Conservation (phyloP, 2,113 vertebrate genomes). For the Chaetops frenatus region DNA sequence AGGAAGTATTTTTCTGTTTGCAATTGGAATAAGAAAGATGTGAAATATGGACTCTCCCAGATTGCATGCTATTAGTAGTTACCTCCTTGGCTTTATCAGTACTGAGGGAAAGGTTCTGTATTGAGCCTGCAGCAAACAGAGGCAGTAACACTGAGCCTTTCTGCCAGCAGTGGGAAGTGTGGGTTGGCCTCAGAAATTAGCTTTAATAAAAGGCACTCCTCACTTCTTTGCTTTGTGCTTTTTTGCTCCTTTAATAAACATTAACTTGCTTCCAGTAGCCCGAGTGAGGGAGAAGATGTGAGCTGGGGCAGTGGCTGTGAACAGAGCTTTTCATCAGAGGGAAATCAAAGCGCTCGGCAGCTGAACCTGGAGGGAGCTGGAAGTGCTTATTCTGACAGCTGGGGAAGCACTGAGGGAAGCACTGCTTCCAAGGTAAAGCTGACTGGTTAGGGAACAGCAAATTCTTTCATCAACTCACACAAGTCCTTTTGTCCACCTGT, state of each 20-base stretch:
- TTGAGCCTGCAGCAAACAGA: not conserved
- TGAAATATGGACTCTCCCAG: not conserved
- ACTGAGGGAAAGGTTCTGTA: not conserved
- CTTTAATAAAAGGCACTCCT: slow-evolving; percentile 24
- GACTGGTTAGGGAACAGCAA: not conserved
- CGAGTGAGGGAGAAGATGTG: not conserved
- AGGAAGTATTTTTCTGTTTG: not conserved
- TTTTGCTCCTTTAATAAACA: slow-evolving; percentile 9
- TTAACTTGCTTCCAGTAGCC: not conserved
- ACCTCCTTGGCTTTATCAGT: not conserved
- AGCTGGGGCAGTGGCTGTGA: not conserved
- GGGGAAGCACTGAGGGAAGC: not conserved
- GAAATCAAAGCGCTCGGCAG: not conserved
- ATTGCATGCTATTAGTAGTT: not conserved
- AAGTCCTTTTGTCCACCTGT: not conserved
- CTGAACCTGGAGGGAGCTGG: not conserved
- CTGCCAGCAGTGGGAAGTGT: not conserved
- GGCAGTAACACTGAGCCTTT: not conserved
- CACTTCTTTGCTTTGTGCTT: not conserved
- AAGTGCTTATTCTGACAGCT: not conserved
- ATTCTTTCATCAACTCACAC: not conserved
- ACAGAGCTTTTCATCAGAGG: not conserved
- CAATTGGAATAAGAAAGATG: not conserved
- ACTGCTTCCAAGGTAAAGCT: not conserved
- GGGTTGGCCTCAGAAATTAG: slow-evolving; percentile 47